These are phyloP conservation scores for Norana najaformis DNA, from an alignment of 2,888 invertebrate species.

Conservation along the genomic window DNA sequence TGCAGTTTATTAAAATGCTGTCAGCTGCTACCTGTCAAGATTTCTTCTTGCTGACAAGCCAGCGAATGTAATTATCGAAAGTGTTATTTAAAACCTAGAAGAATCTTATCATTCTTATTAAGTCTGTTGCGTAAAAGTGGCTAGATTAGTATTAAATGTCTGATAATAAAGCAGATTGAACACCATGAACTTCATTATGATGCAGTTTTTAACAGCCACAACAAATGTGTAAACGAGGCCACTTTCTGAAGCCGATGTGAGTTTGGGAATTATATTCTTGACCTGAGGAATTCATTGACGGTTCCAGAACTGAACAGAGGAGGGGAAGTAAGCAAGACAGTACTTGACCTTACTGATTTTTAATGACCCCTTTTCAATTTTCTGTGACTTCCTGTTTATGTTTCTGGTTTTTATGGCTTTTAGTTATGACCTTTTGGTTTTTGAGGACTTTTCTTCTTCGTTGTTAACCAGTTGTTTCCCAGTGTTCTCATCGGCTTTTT, in stretches of 20 bases:
- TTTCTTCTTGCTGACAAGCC: background rate
- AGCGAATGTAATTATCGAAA: background rate
- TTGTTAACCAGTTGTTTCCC: no score
- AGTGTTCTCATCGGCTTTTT: background rate
- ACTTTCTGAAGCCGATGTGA: background rate
- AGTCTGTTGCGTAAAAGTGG: background rate
- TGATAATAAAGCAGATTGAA: background rate
- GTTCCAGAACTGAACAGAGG: background rate
- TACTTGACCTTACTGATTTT: background rate
- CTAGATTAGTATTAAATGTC: background rate
- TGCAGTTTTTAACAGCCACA: background rate
- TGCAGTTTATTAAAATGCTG: conserved; percentile 1
- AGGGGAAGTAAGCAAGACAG: background rate
- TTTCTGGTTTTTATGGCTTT: no score
- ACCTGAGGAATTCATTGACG: background rate
- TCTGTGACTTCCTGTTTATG: background rate
- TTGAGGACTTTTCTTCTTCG: no score
- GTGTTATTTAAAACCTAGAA: background rate
- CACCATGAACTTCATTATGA: background rate
- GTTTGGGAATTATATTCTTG: conserved; percentile 3
- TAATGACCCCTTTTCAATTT: background rate
- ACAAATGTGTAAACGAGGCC: background rate
- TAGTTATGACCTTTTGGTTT: no score
- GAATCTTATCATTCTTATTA: background rate
- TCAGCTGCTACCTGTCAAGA: background rate